These are phyloP conservation scores for Tetrapedia diversipes DNA, from an alignment of 2,888 invertebrate genomes.

Conservation along the genomic window DNA sequence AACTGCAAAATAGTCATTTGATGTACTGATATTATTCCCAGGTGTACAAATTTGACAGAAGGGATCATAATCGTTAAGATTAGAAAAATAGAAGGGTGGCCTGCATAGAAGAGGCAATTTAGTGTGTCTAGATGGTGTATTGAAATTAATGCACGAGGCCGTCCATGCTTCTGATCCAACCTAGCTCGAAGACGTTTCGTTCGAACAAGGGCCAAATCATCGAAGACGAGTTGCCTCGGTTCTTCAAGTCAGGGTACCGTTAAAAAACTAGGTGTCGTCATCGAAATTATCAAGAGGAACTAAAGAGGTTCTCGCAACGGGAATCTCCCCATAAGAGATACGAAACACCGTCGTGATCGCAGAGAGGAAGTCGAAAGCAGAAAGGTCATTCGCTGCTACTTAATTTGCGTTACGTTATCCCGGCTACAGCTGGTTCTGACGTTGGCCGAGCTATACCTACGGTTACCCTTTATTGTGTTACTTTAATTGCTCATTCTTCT, in stretches of 20 bases:
- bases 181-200: background rate
- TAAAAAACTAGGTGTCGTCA: constrained; percentile 33
- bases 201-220: background rate
- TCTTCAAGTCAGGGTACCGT: constrained; percentile 45
- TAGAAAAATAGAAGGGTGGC: too few species aligned
- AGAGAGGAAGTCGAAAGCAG: constrained; percentile 54
- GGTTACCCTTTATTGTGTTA: constrained; percentile 36
- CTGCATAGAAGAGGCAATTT: too few species aligned
- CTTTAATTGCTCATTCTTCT: constrained; percentile 32
- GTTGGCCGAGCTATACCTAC: constrained; percentile 9
- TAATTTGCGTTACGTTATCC: constrained; percentile 60
- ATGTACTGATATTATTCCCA: too few species aligned
- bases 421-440: constrained; percentile 35
- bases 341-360: constrained; percentile 21
- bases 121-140: too few species aligned
- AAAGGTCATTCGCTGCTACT: constrained; percentile 53
- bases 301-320: constrained; percentile 50
- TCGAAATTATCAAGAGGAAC: constrained; percentile 25
- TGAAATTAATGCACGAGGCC: too few species aligned
- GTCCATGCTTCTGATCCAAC: too few species aligned
- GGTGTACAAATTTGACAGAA: too few species aligned
- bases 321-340: constrained; percentile 52
- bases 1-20: too few species aligned
- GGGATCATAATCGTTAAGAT: too few species aligned
- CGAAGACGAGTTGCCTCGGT: constrained; percentile 43